Percentiles rank a stretch among this genome's conserved stretches.
phyloP scores from a whole-genome alignment of 2,888 invertebrate species.

The Tetragonula carbonaria region DNA sequence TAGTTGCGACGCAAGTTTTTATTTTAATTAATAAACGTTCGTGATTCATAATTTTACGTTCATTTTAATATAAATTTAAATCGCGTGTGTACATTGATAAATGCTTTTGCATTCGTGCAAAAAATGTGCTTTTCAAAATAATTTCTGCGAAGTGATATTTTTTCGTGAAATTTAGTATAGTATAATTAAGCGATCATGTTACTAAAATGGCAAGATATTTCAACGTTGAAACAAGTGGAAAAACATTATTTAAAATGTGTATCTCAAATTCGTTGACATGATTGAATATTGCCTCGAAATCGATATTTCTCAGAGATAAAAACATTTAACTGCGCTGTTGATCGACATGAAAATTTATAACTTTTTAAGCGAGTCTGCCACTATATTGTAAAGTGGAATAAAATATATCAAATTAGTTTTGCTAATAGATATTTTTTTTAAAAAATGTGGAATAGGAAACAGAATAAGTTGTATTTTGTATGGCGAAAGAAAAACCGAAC shows the following conservation, averaged over 20 bases:
- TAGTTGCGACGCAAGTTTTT: conserved; percentile 4
- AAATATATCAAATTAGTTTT: not conserved
- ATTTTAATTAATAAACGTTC: not conserved
- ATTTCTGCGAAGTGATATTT: conserved; percentile 11
- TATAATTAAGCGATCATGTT: not conserved
- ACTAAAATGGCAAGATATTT: not conserved
- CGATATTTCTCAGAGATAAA: conserved; percentile 4
- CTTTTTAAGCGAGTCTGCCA: not conserved
- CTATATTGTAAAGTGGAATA: not conserved
- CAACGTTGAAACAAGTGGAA: not conserved
- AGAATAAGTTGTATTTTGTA: conserved; percentile 58
- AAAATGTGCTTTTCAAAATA: conserved; percentile 23
- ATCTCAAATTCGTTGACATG: conserved; percentile 22
- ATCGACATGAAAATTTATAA: not conserved
- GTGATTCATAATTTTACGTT: not conserved
- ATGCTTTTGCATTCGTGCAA: not conserved
- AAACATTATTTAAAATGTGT: not conserved
- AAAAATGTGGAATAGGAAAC: conserved; percentile 71
- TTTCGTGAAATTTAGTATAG: not conserved
- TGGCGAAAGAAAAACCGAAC: not conserved
- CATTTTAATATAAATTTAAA: not conserved
- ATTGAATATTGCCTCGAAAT: not conserved
- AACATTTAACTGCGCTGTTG: not conserved
- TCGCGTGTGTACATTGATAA: not conserved
- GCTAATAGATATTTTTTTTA: not conserved